These are phyloP conservation scores for Anarrhichthys ocellatus DNA, from an alignment of 2,113 vertebrate genomes.

Conservation along the genomic window DNA sequence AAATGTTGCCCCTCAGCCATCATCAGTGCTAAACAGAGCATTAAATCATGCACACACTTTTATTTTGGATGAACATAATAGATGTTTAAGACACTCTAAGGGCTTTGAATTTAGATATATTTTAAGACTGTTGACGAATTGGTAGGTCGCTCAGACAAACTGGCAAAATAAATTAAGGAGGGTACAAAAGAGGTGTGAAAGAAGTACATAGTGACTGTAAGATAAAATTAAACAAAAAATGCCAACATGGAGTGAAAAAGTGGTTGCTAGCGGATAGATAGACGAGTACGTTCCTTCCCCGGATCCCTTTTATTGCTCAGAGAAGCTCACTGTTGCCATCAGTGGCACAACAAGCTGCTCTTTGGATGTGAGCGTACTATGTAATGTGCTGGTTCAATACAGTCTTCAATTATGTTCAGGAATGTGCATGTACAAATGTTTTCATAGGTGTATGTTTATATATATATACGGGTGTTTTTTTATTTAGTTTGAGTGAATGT, in stretches of 20 bases:
- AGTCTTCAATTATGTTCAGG: not conserved
- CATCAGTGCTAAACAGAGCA: constrained; percentile 19
- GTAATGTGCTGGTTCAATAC: constrained; percentile 5
- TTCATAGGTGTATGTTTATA: constrained; percentile 1
- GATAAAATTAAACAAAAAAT: not conserved
- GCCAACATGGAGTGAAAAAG: constrained; percentile 1
- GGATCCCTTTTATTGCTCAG: not conserved
- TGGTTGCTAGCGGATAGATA: not conserved
- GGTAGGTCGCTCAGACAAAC: not conserved
- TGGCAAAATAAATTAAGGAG: not conserved
- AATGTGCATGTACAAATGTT: not conserved
- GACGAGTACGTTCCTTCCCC: not conserved
- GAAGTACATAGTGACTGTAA: not conserved
- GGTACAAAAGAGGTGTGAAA: not conserved
- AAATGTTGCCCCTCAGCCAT: not conserved
- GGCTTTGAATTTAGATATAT: not conserved
- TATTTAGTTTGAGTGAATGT: not conserved
- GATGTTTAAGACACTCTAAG: not conserved
- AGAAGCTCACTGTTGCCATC: constrained; percentile 6
- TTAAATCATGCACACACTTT: not conserved
- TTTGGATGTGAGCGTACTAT: not conserved
- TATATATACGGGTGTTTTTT: not conserved
- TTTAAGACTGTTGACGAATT: not conserved
- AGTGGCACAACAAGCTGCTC: not conserved
- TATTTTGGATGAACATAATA: not conserved